Conservation (phyloP, 2,113 vertebrate species). For the Arenaria interpres region DNA sequence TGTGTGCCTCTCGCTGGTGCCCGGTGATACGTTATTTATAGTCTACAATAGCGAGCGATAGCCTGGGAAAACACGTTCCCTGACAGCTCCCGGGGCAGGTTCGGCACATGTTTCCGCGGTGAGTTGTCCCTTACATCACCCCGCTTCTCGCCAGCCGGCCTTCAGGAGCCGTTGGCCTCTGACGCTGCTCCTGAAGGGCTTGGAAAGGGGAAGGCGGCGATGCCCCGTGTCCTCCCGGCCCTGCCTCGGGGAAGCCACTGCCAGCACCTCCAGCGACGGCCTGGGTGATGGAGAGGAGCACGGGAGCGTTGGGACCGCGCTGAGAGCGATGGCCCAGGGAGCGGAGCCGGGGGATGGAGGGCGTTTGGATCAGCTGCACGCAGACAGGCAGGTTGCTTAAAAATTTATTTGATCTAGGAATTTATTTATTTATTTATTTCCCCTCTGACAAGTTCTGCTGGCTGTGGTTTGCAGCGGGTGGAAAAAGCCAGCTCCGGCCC, state of each 20-base stretch:
- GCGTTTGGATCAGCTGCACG: background rate
- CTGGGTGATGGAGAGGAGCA: background rate
- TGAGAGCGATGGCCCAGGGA: background rate
- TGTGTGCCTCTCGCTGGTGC: background rate
- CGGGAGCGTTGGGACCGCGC: rapidly evolving
- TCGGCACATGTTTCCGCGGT: rapidly evolving
- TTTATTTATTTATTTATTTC: background rate
- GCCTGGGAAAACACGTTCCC: background rate
- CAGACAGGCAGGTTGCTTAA: background rate
- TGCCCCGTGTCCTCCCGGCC: background rate
- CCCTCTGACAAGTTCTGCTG: background rate
- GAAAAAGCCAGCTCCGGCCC: background rate
- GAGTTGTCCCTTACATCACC: background rate
- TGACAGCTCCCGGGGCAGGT: background rate
- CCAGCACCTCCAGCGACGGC: background rate
- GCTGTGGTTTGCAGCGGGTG: background rate
- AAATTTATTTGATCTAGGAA: background rate
- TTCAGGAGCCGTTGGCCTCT: background rate
- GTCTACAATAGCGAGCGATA: background rate
- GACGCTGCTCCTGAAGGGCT: background rate
- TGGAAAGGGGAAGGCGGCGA: rapidly evolving
- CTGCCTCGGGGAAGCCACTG: background rate
- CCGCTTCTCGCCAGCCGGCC: rapidly evolving
- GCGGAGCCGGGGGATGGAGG: background rate
- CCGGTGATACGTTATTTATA: background rate